Percentiles rank a stretch among this genome's conserved stretches.
phyloP scores from a whole-genome alignment of 2,113 vertebrate species.

The Pongo pygmaeus region DNA sequence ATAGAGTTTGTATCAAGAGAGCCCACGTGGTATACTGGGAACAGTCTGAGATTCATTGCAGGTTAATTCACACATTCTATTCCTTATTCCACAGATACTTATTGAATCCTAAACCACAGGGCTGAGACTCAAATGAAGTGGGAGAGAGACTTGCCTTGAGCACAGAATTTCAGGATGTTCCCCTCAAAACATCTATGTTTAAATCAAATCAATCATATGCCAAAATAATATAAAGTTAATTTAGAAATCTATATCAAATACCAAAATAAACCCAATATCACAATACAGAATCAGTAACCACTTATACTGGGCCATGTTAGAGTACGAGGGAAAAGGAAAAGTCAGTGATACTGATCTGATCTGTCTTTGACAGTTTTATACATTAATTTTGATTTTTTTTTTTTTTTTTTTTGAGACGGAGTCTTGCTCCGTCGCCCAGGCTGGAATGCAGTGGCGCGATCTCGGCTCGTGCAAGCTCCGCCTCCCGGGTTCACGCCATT shows the following conservation, averaged over 20 bases:
- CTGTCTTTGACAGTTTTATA: neutral
- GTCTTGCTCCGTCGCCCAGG: no score
- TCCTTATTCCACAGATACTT: neutral
- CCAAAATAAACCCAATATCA: neutral
- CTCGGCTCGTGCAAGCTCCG: no score
- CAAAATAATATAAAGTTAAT: neutral
- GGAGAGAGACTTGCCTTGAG: neutral
- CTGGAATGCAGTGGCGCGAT: no score
- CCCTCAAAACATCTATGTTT: no score
- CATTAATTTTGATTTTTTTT: constrained; percentile 35
- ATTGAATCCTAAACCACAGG: neutral
- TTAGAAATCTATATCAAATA: neutral
- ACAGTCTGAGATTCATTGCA: neutral
- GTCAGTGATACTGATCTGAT: neutral
- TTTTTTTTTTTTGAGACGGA: neutral
- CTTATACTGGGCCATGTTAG: neutral
- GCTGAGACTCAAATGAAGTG: neutral
- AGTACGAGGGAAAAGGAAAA: neutral
- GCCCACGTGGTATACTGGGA: neutral
- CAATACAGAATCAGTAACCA: neutral
- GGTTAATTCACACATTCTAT: neutral
- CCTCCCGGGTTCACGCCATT: no score
- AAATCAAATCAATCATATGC: neutral
- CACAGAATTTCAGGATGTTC: neutral
- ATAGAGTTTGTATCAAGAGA: neutral